phyloP scores from a whole-genome alignment of 1,140 invertebrate species.

The Cyphomyrmex costatus region DNA sequence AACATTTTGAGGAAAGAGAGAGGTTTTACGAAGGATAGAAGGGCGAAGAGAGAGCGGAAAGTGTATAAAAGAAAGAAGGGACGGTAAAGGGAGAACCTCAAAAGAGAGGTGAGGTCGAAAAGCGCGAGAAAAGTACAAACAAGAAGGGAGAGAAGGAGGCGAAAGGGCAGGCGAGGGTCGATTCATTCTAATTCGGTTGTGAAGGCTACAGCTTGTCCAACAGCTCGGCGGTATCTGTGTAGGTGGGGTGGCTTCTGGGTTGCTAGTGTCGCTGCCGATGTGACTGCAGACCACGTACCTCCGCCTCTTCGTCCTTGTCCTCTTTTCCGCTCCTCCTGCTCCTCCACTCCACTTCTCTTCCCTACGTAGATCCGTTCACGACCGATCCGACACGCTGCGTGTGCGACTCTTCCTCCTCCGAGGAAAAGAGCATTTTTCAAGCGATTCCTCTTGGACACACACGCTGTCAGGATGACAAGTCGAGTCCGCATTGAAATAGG shows the following conservation, averaged over 20 bases:
- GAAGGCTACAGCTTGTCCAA: slow-evolving; percentile 87
- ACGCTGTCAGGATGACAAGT: slow-evolving; percentile 56
- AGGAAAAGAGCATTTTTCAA: slow-evolving; percentile 73
- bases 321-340: slow-evolving; percentile 42
- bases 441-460: slow-evolving; percentile 62
- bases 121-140: slow-evolving; percentile 65
- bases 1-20: slow-evolving; percentile 68
- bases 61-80: neutral
- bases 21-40: slow-evolving; percentile 56
- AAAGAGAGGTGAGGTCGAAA: neutral
- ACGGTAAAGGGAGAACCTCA: neutral
- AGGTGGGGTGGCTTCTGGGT: slow-evolving; percentile 75
- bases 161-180: slow-evolving; percentile 79
- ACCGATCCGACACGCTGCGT: slow-evolving; percentile 53
- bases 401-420: slow-evolving; percentile 44
- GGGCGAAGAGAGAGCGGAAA: neutral
- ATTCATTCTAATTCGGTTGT: slow-evolving; percentile 86
- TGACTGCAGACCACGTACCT: slow-evolving; percentile 69
- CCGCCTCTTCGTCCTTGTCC: slow-evolving; percentile 55
- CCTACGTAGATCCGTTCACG: slow-evolving; percentile 29
- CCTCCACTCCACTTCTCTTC: slow-evolving; percentile 2
- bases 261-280: slow-evolving; percentile 76
- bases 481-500: slow-evolving; percentile 39
- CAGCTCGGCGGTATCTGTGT: slow-evolving; percentile 83
- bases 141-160: slow-evolving; percentile 34